Evolutionary conservation across 2,888 invertebrate species (phyloP).

Genomic region (Saturnia japonica): DNA sequence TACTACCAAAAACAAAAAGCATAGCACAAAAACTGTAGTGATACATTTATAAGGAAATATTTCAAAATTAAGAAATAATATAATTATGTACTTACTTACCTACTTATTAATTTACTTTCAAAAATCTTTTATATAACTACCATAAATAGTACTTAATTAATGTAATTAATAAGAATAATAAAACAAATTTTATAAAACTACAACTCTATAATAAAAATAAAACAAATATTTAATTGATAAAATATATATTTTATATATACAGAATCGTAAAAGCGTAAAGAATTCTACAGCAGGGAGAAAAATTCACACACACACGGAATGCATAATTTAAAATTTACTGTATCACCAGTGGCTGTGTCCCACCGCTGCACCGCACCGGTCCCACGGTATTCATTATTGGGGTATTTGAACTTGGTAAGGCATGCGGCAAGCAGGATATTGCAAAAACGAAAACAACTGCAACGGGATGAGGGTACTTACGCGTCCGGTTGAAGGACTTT

Average conservation of each 20-base stretch:
- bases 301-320: constrained; percentile 14
- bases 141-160: too few species aligned
- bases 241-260: too few species aligned
- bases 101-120: too few species aligned
- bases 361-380: too few species aligned
- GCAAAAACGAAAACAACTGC: constrained; percentile 32
- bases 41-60: background rate
- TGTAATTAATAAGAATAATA: too few species aligned
- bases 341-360: constrained; percentile 11
- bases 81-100: too few species aligned
- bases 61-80: background rate
- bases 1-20: background rate
- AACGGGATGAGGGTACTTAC: constrained; percentile 25
- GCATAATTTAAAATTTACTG: constrained; percentile 20
- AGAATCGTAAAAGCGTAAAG: background rate
- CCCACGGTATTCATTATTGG: constrained; percentile 15
- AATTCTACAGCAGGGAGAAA: background rate
- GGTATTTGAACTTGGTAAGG: constrained; percentile 34
- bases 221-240: background rate
- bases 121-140: too few species aligned
- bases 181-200: too few species aligned
- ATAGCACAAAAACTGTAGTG: background rate
- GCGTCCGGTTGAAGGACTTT: constrained; percentile 16
- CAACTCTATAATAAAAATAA: background rate
- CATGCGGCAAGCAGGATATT: constrained; percentile 27